phyloP scores from a whole-genome alignment of 2,113 vertebrate species.

The Plecotus auritus region DNA sequence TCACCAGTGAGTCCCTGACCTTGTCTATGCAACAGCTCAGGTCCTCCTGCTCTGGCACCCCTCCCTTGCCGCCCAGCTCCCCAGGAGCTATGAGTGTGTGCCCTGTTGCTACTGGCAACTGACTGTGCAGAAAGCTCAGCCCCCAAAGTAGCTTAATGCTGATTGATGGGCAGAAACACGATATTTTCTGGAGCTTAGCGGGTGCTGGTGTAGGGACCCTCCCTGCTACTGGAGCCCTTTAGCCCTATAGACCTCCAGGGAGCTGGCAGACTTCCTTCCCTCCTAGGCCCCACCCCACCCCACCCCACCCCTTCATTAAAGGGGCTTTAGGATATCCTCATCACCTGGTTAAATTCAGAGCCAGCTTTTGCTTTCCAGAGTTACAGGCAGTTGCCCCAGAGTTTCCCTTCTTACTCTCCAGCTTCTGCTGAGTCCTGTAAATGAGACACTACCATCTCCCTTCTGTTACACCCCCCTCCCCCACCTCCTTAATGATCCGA shows the following conservation, averaged over 20 bases:
- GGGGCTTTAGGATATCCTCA: background rate
- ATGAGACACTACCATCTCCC: background rate
- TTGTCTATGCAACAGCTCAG: background rate
- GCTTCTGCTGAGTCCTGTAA: constrained; percentile 34
- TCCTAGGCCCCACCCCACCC: background rate
- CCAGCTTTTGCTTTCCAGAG: background rate
- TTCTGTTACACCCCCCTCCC: background rate
- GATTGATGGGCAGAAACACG: constrained; percentile 79
- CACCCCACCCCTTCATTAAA: background rate
- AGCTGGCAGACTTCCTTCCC: background rate
- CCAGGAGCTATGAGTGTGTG: constrained; percentile 61
- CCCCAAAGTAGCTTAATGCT: constrained; percentile 76
- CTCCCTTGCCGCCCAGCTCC: background rate
- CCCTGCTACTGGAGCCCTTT: background rate
- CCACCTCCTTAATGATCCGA: constrained; percentile 4
- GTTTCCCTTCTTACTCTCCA: background rate
- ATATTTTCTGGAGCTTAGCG: constrained; percentile 13
- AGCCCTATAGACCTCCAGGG: background rate
- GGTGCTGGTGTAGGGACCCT: background rate
- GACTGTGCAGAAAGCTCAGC: constrained; percentile 64
- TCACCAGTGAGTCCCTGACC: background rate
- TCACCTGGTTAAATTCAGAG: constrained; percentile 16
- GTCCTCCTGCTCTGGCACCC: background rate
- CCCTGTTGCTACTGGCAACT: constrained; percentile 87
- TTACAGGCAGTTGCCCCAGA: background rate